Base-by-base conservation (phyloP, 2,797 vertebrate species). In the Molossus molossus region DNA sequence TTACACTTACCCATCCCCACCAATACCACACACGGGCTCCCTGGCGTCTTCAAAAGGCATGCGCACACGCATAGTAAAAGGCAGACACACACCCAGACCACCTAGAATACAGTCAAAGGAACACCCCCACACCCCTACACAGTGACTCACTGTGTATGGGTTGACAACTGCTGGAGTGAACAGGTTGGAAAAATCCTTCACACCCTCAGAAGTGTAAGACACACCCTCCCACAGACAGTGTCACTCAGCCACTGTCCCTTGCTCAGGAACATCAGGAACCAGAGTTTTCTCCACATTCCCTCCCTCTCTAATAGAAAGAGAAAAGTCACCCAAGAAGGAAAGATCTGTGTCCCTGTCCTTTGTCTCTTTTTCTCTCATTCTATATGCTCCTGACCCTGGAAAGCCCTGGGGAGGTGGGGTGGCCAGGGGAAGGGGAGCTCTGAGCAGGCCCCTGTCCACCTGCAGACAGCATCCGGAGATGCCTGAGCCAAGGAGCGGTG, bases 381-480 rank as follows among this genome's bases (percentile, higher is more conserved):
- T 64, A 11, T 60, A 84, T 88, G 62, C 1, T 60, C 65, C 80
- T 90, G 20, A 12, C 83, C 60, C 82, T 84, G 69, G 87, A 83
- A n/a, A 67, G 15, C 50, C 58, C 33, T 11, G 25, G 67, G 75
- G 83, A 79, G 45, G 33, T 3, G 81, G 69, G 60, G 76, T 40
- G 9, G 75, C 67, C 37, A 48, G 75, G 79, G 55, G 45, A 23
- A 84, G 25, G 20, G 33, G 60, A 86, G 48, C 67, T 92, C 95
- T 97, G 75, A 97, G 67, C 90, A 85, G 72, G 53, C 84, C 60
- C 48, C 70, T 14, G 5, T 67, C n/a, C 58, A 62, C 81, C 84
- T 79, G 77, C 98, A 99, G 99, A 99, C 97, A 99, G 99, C 98
- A 99, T 99, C 98, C 99, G 98, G 97, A 99, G 98, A 98, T 98